phyloP scores from a whole-genome alignment of 2,888 invertebrate species.

The Lochmaea crataegi region DNA sequence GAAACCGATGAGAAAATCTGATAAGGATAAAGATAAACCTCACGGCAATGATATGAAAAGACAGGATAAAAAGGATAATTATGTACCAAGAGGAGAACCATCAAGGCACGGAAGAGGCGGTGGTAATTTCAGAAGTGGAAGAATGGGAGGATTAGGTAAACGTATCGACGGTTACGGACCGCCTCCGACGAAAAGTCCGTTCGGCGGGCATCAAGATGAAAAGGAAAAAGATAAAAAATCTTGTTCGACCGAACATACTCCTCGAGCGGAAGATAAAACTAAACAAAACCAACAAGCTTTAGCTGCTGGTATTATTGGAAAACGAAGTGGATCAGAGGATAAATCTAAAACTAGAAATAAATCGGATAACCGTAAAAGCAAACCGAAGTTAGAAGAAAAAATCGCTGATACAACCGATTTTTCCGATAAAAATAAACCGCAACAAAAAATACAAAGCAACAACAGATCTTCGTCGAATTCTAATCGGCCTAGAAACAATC shows the following conservation, averaged over 20 bases:
- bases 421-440: conserved; percentile 61
- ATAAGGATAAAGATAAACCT: conserved; percentile 52
- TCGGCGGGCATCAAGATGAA: conserved; percentile 66
- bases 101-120: conserved; percentile 86
- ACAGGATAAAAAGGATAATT: conserved; percentile 67
- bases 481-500: conserved; percentile 53
- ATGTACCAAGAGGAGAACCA: conserved; percentile 89
- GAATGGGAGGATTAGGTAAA: conserved; percentile 68
- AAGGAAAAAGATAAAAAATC: conserved; percentile 57
- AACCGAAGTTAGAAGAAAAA: conserved; percentile 54
- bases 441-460: conserved; percentile 43
- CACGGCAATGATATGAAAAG: conserved; percentile 51
- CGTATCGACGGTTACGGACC: conserved; percentile 83
- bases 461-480: conserved; percentile 49
- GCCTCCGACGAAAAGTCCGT: conserved; percentile 84
- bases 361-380: conserved; percentile 53
- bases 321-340: conserved; percentile 42
- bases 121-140: conserved; percentile 52
- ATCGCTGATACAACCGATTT: conserved; percentile 84
- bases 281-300: conserved; percentile 76
- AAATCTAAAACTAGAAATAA: conserved; percentile 60
- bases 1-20: conserved; percentile 45
- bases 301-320: conserved; percentile 71
- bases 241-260: conserved; percentile 15
- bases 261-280: conserved; percentile 71